Base-by-base conservation (phyloP, 2,113 vertebrate genomes). In the Gallinago paraguaiae region DNA sequence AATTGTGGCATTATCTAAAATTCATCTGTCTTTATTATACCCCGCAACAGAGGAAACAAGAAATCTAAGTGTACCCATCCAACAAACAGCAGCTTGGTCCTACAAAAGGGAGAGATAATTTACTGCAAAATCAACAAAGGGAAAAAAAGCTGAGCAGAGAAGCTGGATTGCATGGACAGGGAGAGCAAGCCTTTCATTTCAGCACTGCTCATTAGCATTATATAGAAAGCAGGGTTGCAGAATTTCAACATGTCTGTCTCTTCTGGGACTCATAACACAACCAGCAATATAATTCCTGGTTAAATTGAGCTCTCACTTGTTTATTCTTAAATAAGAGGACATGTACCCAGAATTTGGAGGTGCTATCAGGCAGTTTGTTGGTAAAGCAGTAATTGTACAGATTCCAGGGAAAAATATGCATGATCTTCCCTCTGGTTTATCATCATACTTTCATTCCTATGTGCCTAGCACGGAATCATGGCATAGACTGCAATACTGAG, bases 1-100 rank as follows among this genome's bases (percentile, higher is more conserved):
- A 97, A 96, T 75, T 76, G 95, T 67, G 72, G 45, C 92, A 92
- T 18, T 64, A 88, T 92, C 83, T 94, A 80, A 96, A 96, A 97
- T 70, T 93, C 93, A 98, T 97, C 94, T 96, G 91, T 91, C 96
- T 97, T 96, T 96, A 98, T 98, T 97, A 95, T 83, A 68, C 89
- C 67, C 96, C 93, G 94, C 96, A 89, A 97, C 91, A 78, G 57
- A 97, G 88, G 82, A 90, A 98, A 91, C 70, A 84, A 93, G 94
- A 93, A 95, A 95, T 71, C 81, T 71, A 94, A 92, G 95, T 53
- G 60, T 89, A 74, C 69, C 97, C 96, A 97, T 96, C 97, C 97
- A 96, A 82, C 92, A 95, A 98, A 96, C 89, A 95, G 95, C 87
- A 95, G 89, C 79, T 94, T 92, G 61, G 60, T 93, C 82, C 86